A percentile compares a stretch with the other conserved stretches of the same genome.
Conservation (phyloP, 1,140 invertebrate species). For the Drosophila fuyamai region DNA sequence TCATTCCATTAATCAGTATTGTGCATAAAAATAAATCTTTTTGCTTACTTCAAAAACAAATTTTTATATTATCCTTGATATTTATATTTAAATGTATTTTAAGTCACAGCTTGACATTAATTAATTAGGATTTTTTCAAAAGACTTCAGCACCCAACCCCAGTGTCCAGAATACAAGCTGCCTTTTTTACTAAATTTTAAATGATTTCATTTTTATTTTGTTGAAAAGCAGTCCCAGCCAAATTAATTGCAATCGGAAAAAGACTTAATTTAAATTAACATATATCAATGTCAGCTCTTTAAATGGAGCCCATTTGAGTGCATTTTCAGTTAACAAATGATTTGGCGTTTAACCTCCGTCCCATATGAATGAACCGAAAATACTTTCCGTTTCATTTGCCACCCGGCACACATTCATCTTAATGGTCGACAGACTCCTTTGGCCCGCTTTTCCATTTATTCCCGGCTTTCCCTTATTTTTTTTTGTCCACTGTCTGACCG, state of each 20-base stretch:
- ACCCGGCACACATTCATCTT: conserved; percentile 45
- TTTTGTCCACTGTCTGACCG: conserved; percentile 19
- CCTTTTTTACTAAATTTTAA: background rate
- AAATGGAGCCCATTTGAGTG: conserved; percentile 16
- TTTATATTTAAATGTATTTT: no score
- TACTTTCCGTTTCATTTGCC: conserved; percentile 52
- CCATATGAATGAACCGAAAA: conserved; percentile 19
- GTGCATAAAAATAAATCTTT: no score
- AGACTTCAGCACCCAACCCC: no score
- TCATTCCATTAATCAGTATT: no score
- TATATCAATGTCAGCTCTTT: conserved; percentile 6
- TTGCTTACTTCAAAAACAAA: no score
- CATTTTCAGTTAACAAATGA: conserved; percentile 39
- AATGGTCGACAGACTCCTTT: conserved; percentile 20
- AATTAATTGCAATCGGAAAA: background rate
- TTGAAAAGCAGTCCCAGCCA: background rate
- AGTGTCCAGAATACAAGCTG: no score
- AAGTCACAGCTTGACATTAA: no score
- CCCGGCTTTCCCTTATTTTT: background rate
- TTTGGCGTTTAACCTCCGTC: conserved; percentile 22
- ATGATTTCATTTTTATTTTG: background rate
- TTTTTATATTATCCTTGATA: no score
- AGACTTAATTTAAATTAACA: background rate
- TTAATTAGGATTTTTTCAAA: no score
- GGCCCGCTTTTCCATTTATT: conserved; percentile 15